Percentiles rank a stretch among this genome's conserved stretches.
Conservation (phyloP, 2,888 invertebrate species). For the Caradrina clavipalpis region DNA sequence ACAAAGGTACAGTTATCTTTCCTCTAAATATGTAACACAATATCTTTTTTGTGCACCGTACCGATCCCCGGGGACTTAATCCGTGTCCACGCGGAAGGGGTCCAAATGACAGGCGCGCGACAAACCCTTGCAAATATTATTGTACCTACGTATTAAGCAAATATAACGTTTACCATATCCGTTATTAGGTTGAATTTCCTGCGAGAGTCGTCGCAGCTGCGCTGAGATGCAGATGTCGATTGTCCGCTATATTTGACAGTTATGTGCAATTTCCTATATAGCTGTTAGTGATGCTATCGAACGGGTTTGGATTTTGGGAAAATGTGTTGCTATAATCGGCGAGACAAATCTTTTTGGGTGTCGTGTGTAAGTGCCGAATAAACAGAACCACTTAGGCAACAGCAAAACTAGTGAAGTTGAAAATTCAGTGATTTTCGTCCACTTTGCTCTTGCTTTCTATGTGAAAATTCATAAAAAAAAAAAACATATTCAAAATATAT, state of each 20-base stretch:
- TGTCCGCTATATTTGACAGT: conserved; percentile 65
- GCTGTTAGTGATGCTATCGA: conserved; percentile 58
- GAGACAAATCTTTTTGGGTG: conserved; percentile 10
- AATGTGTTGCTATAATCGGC: conserved; percentile 32
- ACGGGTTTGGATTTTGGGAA: conserved; percentile 25
- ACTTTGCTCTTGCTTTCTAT: no score
- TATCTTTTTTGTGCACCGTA: conserved; percentile 72
- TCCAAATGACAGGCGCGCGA: conserved; percentile 84
- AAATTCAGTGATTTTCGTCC: no score
- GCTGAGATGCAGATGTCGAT: conserved; percentile 65
- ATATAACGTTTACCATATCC: background rate
- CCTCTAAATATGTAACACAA: conserved; percentile 58
- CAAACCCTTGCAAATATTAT: conserved; percentile 68
- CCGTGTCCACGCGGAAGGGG: conserved; percentile 85
- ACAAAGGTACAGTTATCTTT: conserved; percentile 66
- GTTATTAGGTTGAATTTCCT: conserved; percentile 19
- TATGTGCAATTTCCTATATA: conserved; percentile 76
- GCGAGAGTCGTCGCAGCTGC: conserved; percentile 61
- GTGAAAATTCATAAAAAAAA: no score
- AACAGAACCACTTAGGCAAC: no score
- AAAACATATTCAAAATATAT: no score
- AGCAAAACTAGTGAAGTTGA: no score
- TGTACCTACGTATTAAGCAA: conserved; percentile 51
- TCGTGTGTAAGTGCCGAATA: background rate
- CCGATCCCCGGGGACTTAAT: conserved; percentile 73